A percentile compares a stretch with the other conserved stretches of the same genome.
These are phyloP conservation scores for Acanthococcus lagerstroemiae DNA, from an alignment of 2,888 invertebrate species.

Conservation along the genomic window DNA sequence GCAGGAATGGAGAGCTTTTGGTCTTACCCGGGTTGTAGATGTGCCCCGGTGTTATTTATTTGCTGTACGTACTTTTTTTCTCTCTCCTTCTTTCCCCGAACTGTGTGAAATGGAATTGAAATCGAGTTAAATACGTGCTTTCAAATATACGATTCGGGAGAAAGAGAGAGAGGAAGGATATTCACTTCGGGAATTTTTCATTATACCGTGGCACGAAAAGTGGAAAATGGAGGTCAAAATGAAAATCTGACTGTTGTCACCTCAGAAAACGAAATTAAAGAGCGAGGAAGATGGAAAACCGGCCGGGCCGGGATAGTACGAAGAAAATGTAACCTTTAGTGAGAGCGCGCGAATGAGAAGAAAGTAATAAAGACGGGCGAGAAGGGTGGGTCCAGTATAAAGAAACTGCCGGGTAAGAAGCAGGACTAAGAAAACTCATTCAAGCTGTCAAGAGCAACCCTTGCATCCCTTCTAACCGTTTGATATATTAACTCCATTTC, in stretches of 20 bases:
- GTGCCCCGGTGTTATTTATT: too few species aligned
- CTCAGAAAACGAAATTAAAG: slow-evolving; percentile 20
- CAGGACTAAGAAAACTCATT: slow-evolving; percentile 39
- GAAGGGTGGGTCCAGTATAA: slow-evolving; percentile 35
- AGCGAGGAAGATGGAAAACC: slow-evolving; percentile 14
- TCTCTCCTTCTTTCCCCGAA: too few species aligned
- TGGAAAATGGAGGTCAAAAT: background rate
- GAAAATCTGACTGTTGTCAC: slow-evolving; percentile 24
- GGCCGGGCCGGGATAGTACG: too few species aligned
- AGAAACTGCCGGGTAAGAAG: slow-evolving; percentile 36
- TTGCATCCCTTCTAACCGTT: slow-evolving; percentile 27
- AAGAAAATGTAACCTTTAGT: slow-evolving; percentile 17
- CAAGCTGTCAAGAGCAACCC: slow-evolving; percentile 41
- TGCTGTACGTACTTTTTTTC: too few species aligned
- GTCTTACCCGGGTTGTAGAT: too few species aligned
- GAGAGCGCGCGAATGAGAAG: slow-evolving; percentile 6
- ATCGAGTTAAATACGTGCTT: too few species aligned
- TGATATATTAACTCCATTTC: slow-evolving; percentile 29
- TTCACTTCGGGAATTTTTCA: too few species aligned
- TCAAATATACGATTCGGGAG: too few species aligned
- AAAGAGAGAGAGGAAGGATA: too few species aligned
- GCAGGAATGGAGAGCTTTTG: too few species aligned
- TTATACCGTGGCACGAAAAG: too few species aligned
- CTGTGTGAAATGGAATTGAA: too few species aligned
- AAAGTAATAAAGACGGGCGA: slow-evolving; percentile 19